phyloP scores from a whole-genome alignment of 1,140 invertebrate genomes.

The Chlorops oryzae region DNA sequence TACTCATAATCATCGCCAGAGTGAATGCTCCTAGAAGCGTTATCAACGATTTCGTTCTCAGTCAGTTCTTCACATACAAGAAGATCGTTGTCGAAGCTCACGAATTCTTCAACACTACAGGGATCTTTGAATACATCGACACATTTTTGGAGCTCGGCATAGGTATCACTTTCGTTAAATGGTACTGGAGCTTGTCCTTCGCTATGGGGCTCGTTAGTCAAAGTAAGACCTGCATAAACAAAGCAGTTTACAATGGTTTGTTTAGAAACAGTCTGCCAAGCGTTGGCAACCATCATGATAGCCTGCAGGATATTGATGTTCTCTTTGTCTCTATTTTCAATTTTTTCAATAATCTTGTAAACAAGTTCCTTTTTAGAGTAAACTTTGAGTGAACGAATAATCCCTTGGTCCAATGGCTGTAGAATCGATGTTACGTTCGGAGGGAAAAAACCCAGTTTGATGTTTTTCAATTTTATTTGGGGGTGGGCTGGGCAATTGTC shows the following conservation, averaged over 20 bases:
- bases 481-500: slow-evolving; percentile 2
- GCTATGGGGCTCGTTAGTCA: no score
- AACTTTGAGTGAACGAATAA: not conserved
- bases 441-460: not conserved
- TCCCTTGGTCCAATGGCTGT: not conserved
- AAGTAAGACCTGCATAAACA: not conserved
- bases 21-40: no score
- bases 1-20: no score
- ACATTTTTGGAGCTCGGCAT: no score
- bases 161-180: no score
- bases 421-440: not conserved
- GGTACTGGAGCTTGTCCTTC: no score
- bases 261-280: not conserved
- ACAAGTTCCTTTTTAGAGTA: not conserved
- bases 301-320: not conserved
- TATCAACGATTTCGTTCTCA: no score
- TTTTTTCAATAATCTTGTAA: not conserved
- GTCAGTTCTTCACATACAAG: no score
- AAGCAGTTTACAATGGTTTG: not conserved
- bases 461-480: not conserved
- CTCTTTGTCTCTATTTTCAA: not conserved
- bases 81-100: no score
- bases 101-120: no score
- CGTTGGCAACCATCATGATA: not conserved
- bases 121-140: no score